Conservation (phyloP, 2,113 vertebrate species). For the Prunella fulvescens region DNA sequence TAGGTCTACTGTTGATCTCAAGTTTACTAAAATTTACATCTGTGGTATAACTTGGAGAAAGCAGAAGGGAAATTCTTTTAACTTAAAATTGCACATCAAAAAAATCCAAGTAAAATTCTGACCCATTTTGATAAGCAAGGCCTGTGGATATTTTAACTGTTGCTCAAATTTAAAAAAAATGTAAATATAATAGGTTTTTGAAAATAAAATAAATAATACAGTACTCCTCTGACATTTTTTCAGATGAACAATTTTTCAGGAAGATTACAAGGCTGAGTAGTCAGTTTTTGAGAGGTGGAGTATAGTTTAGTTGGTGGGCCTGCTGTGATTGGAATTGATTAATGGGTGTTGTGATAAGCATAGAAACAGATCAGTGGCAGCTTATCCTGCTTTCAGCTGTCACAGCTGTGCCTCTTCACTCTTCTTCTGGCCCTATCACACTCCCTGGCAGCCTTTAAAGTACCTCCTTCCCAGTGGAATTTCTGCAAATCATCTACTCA, state of each 20-base stretch:
- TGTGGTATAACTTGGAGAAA: not conserved
- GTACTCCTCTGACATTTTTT: not conserved
- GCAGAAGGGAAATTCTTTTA: not conserved
- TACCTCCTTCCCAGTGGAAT: constrained; percentile 65
- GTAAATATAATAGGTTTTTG: not conserved
- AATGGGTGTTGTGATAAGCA: constrained; percentile 68
- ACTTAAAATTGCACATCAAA: not conserved
- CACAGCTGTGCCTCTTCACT: constrained; percentile 69
- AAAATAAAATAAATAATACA: not conserved
- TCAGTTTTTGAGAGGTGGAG: constrained; percentile 52
- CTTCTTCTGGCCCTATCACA: constrained; percentile 43
- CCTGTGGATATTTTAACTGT: not conserved
- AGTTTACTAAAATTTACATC: not conserved
- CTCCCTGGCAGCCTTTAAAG: constrained; percentile 56
- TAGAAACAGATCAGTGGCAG: constrained; percentile 62
- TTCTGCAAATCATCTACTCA: constrained; percentile 61
- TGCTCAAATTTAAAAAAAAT: not conserved
- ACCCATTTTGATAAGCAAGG: not conserved
- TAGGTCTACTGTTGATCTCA: not conserved
- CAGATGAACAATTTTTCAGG: constrained; percentile 34
- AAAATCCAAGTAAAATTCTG: not conserved
- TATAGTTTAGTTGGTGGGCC: constrained; percentile 45
- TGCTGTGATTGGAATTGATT: constrained; percentile 67
- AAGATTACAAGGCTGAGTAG: constrained; percentile 51
- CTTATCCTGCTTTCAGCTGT: constrained; percentile 71